These are phyloP conservation scores for Lota lota DNA, from an alignment of 2,113 vertebrate species.

Conservation along the genomic window DNA sequence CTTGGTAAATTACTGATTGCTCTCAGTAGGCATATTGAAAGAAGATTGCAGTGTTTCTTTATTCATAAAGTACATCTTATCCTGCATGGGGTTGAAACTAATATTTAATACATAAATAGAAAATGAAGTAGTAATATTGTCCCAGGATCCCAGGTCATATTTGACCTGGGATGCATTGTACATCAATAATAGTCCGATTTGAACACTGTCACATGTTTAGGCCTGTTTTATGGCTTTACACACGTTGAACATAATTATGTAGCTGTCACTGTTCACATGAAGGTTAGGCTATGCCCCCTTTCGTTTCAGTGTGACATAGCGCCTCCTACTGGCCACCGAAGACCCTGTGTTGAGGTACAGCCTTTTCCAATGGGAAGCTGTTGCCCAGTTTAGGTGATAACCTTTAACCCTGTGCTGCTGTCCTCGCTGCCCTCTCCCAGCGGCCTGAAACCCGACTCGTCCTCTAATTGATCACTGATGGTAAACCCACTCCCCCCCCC, in stretches of 20 bases:
- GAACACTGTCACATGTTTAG: too few species aligned
- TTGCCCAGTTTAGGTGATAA: slow-evolving; percentile 56
- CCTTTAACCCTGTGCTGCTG: slow-evolving; percentile 50
- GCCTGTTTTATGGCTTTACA: slow-evolving; percentile 5
- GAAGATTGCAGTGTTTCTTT: too few species aligned
- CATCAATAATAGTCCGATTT: too few species aligned
- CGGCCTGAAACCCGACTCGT: slow-evolving; percentile 58
- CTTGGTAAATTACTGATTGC: too few species aligned
- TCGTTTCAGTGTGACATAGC: slow-evolving; percentile 33
- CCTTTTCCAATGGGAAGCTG: slow-evolving; percentile 27
- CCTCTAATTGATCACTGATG: slow-evolving; percentile 65
- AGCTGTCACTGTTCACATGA: slow-evolving; percentile 12
- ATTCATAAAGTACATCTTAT: too few species aligned
- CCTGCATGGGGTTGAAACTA: too few species aligned
- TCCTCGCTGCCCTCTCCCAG: slow-evolving; percentile 39
- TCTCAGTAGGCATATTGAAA: too few species aligned
- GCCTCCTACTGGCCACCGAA: slow-evolving; percentile 50
- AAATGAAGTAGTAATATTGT: neutral
- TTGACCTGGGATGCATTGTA: too few species aligned
- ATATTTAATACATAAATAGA: too few species aligned
- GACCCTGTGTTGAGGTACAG: neutral
- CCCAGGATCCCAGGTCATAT: slow-evolving; percentile 1
- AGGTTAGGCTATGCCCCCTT: slow-evolving; percentile 14
- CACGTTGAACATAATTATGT: slow-evolving; percentile 33
- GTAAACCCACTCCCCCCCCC: slow-evolving; percentile 50